Base-by-base conservation (phyloP, 2,113 vertebrate genomes). In the Dromas ardeola region DNA sequence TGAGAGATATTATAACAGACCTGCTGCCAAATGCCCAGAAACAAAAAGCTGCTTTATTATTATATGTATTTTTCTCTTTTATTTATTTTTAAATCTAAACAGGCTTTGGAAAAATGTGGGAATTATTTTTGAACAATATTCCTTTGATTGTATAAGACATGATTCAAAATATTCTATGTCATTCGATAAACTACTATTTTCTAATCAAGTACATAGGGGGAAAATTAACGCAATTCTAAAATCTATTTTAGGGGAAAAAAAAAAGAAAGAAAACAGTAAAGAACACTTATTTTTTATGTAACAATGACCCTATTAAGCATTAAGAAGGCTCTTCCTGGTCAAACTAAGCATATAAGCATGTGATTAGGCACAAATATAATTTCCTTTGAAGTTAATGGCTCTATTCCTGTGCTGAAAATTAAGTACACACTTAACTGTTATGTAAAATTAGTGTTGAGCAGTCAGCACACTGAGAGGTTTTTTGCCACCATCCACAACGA, bases 51-150 rank as follows among this genome's bases (percentile, higher is more conserved):
- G 77, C 83, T 95, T 71, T 87, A 43, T 76, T 91, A 84, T 61
- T 59, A 69, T 29, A 74, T 52, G 36, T 45, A 95, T 93, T 91
- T 95, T 91, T 92, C 47, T 81, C 81, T 79, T 79, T 93, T 53
- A 70, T 95, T 97, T 91, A 34, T 87, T 93, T 95, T 87, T 45
- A 59, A 69, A 81, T 77, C 49, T 85, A 52, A 94, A 87, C 42
- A 77, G 29, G 55, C 82, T 93, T 93, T 91, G 50, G 49, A 53
- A 86, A 92, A 94, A 87, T 69, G 29, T 81, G 79, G 66, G 40
- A 93, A 85, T 95, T 95, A 95, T 95, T 97, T 97, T 96, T 97
- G 25, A 93, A 88, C 47, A 72, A 38, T 82, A 89, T 85, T 93
- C 53, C 26, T 93, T 89, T 92, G 70, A 73, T 87, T 80, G 69